Base-by-base conservation (phyloP, 1,140 invertebrate species). In the Cecropterus lyciades region DNA sequence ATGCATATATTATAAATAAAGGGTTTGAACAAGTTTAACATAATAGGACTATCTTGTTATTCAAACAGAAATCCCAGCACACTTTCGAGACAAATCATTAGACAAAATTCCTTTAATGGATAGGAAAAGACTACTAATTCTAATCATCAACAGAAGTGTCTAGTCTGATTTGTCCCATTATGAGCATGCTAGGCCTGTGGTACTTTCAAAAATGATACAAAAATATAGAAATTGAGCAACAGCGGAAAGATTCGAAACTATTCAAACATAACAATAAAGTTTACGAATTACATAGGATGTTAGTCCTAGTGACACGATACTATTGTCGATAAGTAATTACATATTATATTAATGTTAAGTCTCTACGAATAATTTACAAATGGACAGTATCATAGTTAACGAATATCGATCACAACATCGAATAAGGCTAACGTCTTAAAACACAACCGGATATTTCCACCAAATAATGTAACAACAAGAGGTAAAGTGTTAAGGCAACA, bases 401-500 rank as follows among this genome's bases (percentile, higher is more conserved):
- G 40, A 14, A 55, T 57, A 45, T 55, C 51, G 48, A 65, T 75
- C 73, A 75, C 73, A 73, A 76, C 73, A 27, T 65, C 43, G 62
- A 43, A 65, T 74, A 68, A 69, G 46, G 67, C 52, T 52, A 64
- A 70, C 65, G 68, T 45, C 46, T 62, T 65, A 64, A 74, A 72
- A 79, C 70, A 79, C 74, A 75, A 77, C 72, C 74, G 51, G 67
- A 42, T 46, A 59, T 46, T 52, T 55, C 14, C 33, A 51, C 42
- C 30, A 45, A 68, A 55, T 33, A 46, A 52, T 15, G 42, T 45
- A 53, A 52, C 49, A 24, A 24, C 20, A 51, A 30, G 56, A 46
- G 57, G 37, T 59, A 52, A 43, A 59, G 6, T 33, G 65, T 75
- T 24, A 77, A 77, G 72, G 77, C 74, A 79, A 70, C 75, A 72